phyloP scores from a whole-genome alignment of 2,797 vertebrate genomes.

The Pelochelys cantorii region DNA sequence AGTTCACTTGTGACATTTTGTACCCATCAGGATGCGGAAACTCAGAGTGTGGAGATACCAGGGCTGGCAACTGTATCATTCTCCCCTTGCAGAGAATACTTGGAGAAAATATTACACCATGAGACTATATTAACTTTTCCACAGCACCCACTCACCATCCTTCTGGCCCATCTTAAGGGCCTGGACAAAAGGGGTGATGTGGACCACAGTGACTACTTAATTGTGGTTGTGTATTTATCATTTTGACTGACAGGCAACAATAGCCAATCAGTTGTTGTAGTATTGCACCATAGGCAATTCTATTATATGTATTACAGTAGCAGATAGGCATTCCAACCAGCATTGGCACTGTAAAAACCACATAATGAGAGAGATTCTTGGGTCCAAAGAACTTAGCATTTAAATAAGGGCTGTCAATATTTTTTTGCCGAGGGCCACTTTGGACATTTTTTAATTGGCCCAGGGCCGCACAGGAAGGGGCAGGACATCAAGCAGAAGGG shows the following conservation, averaged over 20 bases:
- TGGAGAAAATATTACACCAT: not conserved
- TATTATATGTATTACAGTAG: not conserved
- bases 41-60: not conserved
- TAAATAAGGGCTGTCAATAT: not conserved
- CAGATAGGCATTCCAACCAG: not conserved
- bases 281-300: not conserved
- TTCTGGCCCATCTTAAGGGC: not conserved
- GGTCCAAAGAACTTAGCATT: not conserved
- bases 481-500: too few relatives aligned
- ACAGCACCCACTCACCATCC: fast-evolving
- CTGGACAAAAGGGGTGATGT: not conserved
- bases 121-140: not conserved
- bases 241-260: slow-evolving; percentile 23
- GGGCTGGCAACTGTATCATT: not conserved
- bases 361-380: not conserved
- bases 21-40: not conserved
- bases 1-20: not conserved
- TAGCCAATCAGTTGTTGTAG: not conserved
- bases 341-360: not conserved
- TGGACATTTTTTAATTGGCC: too few relatives aligned
- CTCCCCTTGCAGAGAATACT: not conserved
- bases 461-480: too few relatives aligned
- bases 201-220: fast-evolving
- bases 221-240: not conserved
- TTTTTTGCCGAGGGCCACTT: too few relatives aligned